Conservation (phyloP, 2,113 vertebrate species). For the Etia nguti region DNA sequence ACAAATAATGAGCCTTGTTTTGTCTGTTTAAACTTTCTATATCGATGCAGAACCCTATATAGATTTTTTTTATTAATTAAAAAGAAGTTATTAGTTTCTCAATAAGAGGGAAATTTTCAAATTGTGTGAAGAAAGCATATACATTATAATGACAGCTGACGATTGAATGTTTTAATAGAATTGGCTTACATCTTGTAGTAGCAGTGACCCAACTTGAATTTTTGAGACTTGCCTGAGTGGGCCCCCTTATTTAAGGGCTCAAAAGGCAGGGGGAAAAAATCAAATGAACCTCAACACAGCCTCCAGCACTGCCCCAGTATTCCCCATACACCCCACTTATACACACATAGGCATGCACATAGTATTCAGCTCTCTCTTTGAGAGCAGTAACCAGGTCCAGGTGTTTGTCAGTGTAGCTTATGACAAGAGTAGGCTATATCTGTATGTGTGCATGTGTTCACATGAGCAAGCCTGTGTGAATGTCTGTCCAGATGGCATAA, state of each 20-base stretch:
- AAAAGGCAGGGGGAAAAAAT: background rate
- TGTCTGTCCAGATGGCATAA: constrained; percentile 64
- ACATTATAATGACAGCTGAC: background rate
- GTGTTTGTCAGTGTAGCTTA: constrained; percentile 68
- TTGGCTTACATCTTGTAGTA: background rate
- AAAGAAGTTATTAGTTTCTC: background rate
- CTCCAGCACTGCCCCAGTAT: constrained; percentile 46
- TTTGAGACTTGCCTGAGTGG: background rate
- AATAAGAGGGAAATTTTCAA: background rate
- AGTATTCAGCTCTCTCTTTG: constrained; percentile 27
- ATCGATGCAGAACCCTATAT: background rate
- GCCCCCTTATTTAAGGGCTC: constrained; percentile 9
- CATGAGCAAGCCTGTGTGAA: constrained; percentile 28
- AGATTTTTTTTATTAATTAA: background rate
- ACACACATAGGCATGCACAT: constrained; percentile 41
- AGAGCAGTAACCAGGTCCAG: constrained; percentile 69
- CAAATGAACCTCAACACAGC: constrained; percentile 25
- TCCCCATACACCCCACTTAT: constrained; percentile 32
- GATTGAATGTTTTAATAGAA: background rate
- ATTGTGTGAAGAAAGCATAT: background rate
- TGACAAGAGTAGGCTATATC: constrained; percentile 55
- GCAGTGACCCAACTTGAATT: constrained; percentile 3
- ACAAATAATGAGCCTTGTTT: background rate
- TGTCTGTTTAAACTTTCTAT: background rate
- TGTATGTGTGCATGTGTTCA: constrained; percentile 20